These are phyloP conservation scores for Junonia oenone DNA, from an alignment of 2,888 invertebrate species.

Conservation along the genomic window DNA sequence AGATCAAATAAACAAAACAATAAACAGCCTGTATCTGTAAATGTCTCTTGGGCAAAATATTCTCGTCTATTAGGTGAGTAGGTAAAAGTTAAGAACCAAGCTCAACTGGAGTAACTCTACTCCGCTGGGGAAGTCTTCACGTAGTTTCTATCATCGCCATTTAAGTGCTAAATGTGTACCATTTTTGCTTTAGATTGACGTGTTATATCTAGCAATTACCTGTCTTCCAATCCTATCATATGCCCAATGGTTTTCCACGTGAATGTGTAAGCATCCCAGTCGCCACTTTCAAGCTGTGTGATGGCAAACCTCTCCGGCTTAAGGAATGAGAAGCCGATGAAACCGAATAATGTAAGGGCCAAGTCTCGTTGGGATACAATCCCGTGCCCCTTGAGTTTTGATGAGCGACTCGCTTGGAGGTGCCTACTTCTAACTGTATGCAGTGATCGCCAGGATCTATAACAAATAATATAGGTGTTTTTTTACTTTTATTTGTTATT, in stretches of 20 bases:
- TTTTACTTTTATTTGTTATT: background rate
- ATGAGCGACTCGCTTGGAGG: constrained; percentile 72
- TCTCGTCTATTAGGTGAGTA: too few relatives aligned
- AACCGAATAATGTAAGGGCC: constrained; percentile 89
- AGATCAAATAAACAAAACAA: too few relatives aligned
- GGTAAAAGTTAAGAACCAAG: too few relatives aligned
- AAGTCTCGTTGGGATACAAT: constrained; percentile 87
- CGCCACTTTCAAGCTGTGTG: constrained; percentile 67
- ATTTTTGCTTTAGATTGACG: too few relatives aligned
- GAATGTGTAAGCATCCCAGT: constrained; percentile 85
- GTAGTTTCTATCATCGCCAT: too few relatives aligned
- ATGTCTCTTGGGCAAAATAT: too few relatives aligned
- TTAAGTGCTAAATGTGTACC: too few relatives aligned
- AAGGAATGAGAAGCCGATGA: constrained; percentile 84
- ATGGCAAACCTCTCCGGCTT: constrained; percentile 81
- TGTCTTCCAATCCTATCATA: constrained; percentile 87
- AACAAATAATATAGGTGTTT: background rate
- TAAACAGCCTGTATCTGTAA: too few relatives aligned
- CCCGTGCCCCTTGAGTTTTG: constrained; percentile 50
- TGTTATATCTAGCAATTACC: constrained; percentile 50
- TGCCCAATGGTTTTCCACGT: constrained; percentile 89
- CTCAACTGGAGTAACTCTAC: too few relatives aligned
- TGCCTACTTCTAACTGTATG: constrained; percentile 81
- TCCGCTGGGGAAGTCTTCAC: too few relatives aligned
- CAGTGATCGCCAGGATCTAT: constrained; percentile 81